Base-by-base conservation (phyloP, 1,140 invertebrate species). In the Anoplolepis gracilipes region DNA sequence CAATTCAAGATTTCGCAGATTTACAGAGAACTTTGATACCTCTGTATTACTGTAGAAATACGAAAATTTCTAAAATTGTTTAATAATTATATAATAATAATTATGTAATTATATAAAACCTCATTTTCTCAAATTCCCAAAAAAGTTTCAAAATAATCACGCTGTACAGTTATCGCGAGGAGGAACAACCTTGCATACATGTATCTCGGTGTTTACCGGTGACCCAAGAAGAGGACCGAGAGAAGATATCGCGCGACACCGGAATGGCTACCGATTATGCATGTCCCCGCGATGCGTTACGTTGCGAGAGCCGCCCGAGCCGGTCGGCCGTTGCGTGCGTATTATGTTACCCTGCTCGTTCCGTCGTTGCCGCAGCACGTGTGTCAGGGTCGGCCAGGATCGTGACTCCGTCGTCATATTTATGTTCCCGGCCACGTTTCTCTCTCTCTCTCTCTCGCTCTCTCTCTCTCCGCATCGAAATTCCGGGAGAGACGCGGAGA, bases 191-290 rank as follows among this genome's bases (percentile, higher is more conserved):
- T 0, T 36, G 19, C 11, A 19, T 33, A 7, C 8, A n/a, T 36
- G 36, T 36, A 36, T 36, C 36, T 36, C 36, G 36, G 36, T 36
- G 36, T 28, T 62, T 62, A 13, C n/a, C 30, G 22, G 19, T 22
- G 88, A 87, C 76, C 70, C 86, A n/a, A 85, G 88, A 87, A 89
- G 89, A 67, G 75, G 85, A 25, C 59, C 61, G 42, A 36, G 81
- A 87, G 73, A 88, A 46, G 84, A 87, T 89, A 89, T 61, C 57
- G 88, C 62, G 88, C 88, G 88, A 87, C 88, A 87, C 62, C 70
- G 69, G 76, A 70, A 89, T 84, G 75, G 88, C 88, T 90, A 90
- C 88, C 88, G 88, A 90, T 89, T 88, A 90, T 90, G 88, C 88
- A 89, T 87, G 85, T 76, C 73, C 57, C 55, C 77, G 79, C 61